Evolutionary conservation across 2,888 invertebrate species (phyloP).

Genomic region (Tigriopus californicus): DNA sequence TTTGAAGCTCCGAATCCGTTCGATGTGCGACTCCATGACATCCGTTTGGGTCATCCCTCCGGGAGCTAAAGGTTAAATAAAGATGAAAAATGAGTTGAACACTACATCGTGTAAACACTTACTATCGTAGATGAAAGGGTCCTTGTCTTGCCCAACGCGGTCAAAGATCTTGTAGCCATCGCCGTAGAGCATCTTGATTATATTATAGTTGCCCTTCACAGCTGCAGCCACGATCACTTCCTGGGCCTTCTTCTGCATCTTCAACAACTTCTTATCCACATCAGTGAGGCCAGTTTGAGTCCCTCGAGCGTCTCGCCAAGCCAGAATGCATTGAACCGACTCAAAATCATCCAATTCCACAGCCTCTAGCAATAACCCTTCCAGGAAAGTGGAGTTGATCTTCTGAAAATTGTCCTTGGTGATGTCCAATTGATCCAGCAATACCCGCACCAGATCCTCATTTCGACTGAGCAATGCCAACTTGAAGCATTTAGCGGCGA

Average conservation of each 20-base stretch:
- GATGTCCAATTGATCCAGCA: neutral
- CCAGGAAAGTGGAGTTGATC: neutral
- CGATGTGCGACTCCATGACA: slow-evolving; percentile 1
- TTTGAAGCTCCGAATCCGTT: slow-evolving; percentile 3
- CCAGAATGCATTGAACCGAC: slow-evolving; percentile 3
- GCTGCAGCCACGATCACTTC: slow-evolving; percentile 6
- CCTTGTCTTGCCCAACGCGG: neutral
- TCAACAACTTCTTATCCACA: neutral
- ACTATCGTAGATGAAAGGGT: too few species aligned
- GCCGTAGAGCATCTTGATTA: neutral
- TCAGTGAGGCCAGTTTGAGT: neutral
- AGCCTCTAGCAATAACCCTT: neutral
- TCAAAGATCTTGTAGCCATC: slow-evolving; percentile 2
- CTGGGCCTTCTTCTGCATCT: slow-evolving; percentile 5
- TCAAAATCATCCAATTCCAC: slow-evolving; percentile 3
- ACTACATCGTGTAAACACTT: too few species aligned
- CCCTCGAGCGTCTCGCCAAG: neutral
- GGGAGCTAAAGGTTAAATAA: neutral
- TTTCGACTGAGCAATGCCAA: neutral
- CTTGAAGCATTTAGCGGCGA: neutral
- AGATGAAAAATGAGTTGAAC: neutral
- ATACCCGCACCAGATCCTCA: neutral
- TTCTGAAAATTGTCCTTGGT: neutral
- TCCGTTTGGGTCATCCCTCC: neutral
- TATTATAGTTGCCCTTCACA: neutral